These are phyloP conservation scores for Teleiodes luculella DNA, from an alignment of 2,888 invertebrate species.

Conservation along the genomic window DNA sequence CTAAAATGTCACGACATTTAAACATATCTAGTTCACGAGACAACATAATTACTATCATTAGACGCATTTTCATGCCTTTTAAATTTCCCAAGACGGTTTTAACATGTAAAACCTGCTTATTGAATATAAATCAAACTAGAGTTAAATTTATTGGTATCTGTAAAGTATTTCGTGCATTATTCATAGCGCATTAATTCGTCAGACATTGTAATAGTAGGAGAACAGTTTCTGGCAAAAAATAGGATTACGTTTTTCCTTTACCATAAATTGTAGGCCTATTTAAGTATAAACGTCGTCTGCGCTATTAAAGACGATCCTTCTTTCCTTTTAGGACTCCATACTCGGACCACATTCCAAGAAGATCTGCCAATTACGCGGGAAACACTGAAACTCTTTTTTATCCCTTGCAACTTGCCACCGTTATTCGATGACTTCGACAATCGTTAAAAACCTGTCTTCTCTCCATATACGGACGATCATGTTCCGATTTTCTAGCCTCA, in stretches of 20 bases:
- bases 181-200: constrained; percentile 10
- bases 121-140: constrained; percentile 34
- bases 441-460: constrained; percentile 58
- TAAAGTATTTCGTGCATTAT: constrained; percentile 25
- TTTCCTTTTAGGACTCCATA: constrained; percentile 66
- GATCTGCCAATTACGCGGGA: constrained; percentile 66
- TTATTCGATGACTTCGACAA: constrained; percentile 67
- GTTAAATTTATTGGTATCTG: constrained; percentile 30
- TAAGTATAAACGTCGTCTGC: constrained; percentile 52
- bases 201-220: constrained; percentile 8
- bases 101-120: constrained; percentile 35
- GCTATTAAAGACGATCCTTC: constrained; percentile 51
- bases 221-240: constrained; percentile 8
- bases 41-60: constrained; percentile 41
- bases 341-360: constrained; percentile 62
- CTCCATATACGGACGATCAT: constrained; percentile 50
- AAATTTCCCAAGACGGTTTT: constrained; percentile 18
- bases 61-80: constrained; percentile 40
- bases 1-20: constrained; percentile 37
- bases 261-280: constrained; percentile 57
- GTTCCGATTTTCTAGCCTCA: constrained; percentile 73
- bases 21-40: constrained; percentile 38
- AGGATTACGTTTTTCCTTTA: constrained; percentile 24
- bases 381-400: constrained; percentile 61
- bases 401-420: constrained; percentile 42